phyloP scores from a whole-genome alignment of 1,140 invertebrate species.

The Lepidotrigona ventralis region DNA sequence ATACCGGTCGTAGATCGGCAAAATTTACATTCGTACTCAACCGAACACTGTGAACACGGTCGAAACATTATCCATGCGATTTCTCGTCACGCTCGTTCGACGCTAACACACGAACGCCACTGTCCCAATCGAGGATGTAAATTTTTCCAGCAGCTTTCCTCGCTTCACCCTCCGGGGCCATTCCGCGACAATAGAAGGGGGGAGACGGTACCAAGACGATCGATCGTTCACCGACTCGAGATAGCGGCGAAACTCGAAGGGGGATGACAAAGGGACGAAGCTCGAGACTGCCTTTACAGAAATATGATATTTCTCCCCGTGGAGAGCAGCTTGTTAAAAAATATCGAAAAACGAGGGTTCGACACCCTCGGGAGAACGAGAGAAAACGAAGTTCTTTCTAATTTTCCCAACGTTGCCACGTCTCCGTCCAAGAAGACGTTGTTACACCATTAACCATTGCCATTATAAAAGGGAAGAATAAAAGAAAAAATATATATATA shows the following conservation, averaged over 20 bases:
- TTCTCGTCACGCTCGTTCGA: not conserved
- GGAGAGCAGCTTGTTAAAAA: constrained; percentile 72
- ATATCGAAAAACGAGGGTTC: constrained; percentile 67
- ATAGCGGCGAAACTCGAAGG: constrained; percentile 64
- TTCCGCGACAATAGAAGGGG: constrained; percentile 73
- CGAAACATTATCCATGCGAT: not conserved
- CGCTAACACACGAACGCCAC: not conserved
- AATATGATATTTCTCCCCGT: constrained; percentile 73
- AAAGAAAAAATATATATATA: too few species aligned
- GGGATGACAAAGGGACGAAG: constrained; percentile 37
- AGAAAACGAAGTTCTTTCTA: constrained; percentile 36
- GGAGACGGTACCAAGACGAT: constrained; percentile 61
- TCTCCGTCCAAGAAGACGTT: not conserved
- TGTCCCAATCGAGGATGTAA: constrained; percentile 65
- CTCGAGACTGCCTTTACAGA: constrained; percentile 66
- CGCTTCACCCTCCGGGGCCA: constrained; percentile 61
- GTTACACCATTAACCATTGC: not conserved
- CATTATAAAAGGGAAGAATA: not conserved
- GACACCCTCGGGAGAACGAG: constrained; percentile 60
- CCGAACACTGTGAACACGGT: not conserved
- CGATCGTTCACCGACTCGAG: constrained; percentile 60
- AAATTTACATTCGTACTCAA: not conserved
- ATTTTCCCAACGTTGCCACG: constrained; percentile 63
- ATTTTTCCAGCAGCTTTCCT: constrained; percentile 66
- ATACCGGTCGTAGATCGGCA: too few species aligned